A percentile compares a stretch with the other conserved stretches of the same genome.
Conservation (phyloP, 2,797 vertebrate genomes). For the Phoxinus dragarum region DNA sequence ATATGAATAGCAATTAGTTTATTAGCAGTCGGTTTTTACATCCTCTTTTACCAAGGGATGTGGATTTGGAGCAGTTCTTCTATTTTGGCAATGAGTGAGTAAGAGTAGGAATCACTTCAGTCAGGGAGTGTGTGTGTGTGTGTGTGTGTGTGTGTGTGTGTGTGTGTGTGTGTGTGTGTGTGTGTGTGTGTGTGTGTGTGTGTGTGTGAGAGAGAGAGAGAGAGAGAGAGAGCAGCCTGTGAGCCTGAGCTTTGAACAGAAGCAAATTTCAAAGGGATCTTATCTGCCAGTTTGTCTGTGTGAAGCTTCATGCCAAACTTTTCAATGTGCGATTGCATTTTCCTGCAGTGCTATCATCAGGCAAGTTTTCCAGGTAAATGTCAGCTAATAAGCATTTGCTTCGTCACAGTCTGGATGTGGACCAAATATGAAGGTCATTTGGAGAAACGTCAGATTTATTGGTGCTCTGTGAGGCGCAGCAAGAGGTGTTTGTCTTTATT, state of each 20-base stretch:
- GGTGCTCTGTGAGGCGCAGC: not conserved
- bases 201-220: not conserved
- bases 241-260: slow-evolving; percentile 19
- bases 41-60: slow-evolving; percentile 1
- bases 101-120: not conserved
- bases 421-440: slow-evolving; percentile 47
- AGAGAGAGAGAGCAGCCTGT: not conserved
- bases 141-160: slow-evolving; percentile 8
- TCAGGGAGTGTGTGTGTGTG: not conserved
- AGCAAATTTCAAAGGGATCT: slow-evolving; percentile 36
- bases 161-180: not conserved
- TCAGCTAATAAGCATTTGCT: slow-evolving; percentile 44
- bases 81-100: not conserved
- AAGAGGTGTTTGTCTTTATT: not conserved
- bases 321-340: slow-evolving; percentile 21
- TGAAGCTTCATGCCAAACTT: slow-evolving; percentile 35
- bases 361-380: slow-evolving; percentile 42
- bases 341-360: slow-evolving; percentile 1
- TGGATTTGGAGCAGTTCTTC: slow-evolving; percentile 18
- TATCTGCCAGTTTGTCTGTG: slow-evolving; percentile 30
- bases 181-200: not conserved
- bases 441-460: slow-evolving; percentile 52
- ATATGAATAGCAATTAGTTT: not conserved
- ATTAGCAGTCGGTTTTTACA: not conserved
- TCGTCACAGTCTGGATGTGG: slow-evolving; percentile 26